These are phyloP conservation scores for Xiphydria camelus DNA, from an alignment of 2,888 invertebrate species.

Conservation along the genomic window DNA sequence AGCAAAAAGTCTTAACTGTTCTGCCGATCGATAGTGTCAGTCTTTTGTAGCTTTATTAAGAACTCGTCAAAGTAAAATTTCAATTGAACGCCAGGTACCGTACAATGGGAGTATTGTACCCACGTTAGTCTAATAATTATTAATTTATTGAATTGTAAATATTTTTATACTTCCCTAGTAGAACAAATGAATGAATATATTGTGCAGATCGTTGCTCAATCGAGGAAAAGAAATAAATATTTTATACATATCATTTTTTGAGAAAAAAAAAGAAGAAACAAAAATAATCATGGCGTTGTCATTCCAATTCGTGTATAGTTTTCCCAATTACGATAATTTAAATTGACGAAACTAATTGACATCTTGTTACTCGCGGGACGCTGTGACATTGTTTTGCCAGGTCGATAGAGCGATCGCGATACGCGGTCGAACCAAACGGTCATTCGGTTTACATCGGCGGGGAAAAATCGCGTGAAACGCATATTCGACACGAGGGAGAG, in stretches of 20 bases:
- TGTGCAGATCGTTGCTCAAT: slow-evolving; percentile 49
- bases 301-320: slow-evolving; percentile 31
- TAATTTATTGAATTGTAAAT: slow-evolving; percentile 56
- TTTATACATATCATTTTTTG: slow-evolving; percentile 50
- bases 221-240: slow-evolving; percentile 50
- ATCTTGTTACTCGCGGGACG: too few relatives aligned
- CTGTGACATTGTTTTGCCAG: too few relatives aligned
- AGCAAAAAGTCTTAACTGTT: slow-evolving; percentile 14
- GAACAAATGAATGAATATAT: slow-evolving; percentile 35
- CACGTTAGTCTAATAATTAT: slow-evolving; percentile 26
- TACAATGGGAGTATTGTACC: slow-evolving; percentile 38
- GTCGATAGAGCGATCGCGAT: too few relatives aligned
- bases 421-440: too few relatives aligned
- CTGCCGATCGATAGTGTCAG: slow-evolving; percentile 15
- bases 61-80: slow-evolving; percentile 21
- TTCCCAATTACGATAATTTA: neutral
- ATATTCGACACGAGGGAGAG: too few relatives aligned
- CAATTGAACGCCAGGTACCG: slow-evolving; percentile 29
- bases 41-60: slow-evolving; percentile 21
- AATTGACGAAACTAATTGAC: too few relatives aligned
- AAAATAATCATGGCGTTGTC: slow-evolving; percentile 43
- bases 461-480: too few relatives aligned
- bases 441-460: too few relatives aligned
- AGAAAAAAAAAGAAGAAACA: slow-evolving; percentile 42
- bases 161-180: slow-evolving; percentile 54